Evolutionary conservation across 1,140 invertebrate genomes (phyloP), one percentile per base, ranked within the genome.

Genomic region (Drosophila arizonae): DNA sequence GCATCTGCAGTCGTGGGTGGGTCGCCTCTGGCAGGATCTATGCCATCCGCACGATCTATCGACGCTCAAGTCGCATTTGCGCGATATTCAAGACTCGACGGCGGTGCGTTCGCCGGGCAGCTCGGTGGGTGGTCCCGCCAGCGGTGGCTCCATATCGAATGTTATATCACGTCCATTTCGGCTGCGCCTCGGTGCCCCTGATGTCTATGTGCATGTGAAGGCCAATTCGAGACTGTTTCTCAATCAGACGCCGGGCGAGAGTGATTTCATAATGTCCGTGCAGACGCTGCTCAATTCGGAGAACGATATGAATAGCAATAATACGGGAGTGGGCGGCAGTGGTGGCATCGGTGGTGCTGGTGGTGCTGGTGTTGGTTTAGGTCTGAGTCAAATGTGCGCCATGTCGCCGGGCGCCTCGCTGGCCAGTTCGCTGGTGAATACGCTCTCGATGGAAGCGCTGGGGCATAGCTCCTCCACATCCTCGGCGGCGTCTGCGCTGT

Each of bases 241-340:
- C 81, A 95, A 94, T 90, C 93, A 94, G 48, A 93, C 94, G 69
- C 93, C 93, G 61, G 93, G 93, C 70, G 96, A 97, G 72, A 93
- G 94, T 58, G 96, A 98, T 88, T 98, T 97, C 92, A 96, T 98
- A 69, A 97, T 98, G 95, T 96, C 97, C 51, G 97, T 96, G 50
- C 96, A 97, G 92, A 96, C 96, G 54, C 95, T 99, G 58, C 90
- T 93, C 93, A 93, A 94, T 93, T 92, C 93, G 66, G 92, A 93
- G 91, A 93, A 92, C 80, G 91, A 92, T 86, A 92, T 92, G 90
- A 93, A 94, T 86, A 92, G 92, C 92, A 91, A 75, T 60, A 88
- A 85, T 39, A 90, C 85, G 17, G 80, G 66, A n/a, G 24, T 69
- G 43, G 72, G 64, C 33, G 17, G 57, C 9, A 52, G 63, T 8